A percentile compares a stretch with the other conserved stretches of the same genome.
Evolutionary conservation across 2,888 invertebrate species (phyloP).

Genomic region (Papilio protenor): DNA sequence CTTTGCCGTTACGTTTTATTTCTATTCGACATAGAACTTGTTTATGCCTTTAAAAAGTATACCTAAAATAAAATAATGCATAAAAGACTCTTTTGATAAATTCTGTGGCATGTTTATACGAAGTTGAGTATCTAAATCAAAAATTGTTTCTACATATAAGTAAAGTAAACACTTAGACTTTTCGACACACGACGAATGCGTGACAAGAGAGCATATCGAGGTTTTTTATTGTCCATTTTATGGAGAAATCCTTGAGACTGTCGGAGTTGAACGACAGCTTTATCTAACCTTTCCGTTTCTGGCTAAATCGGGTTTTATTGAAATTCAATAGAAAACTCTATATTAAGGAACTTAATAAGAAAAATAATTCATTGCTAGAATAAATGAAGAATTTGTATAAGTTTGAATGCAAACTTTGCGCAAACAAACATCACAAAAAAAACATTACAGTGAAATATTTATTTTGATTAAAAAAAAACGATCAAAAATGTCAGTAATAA

Average conservation of each 20-base stretch:
- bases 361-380: neutral
- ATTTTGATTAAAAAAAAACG: neutral
- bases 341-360: slow-evolving; percentile 20
- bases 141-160: neutral
- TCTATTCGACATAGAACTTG: neutral
- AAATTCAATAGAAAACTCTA: slow-evolving; percentile 19
- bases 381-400: neutral
- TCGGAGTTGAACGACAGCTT: neutral
- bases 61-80: neutral
- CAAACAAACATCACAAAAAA: neutral
- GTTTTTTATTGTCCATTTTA: slow-evolving; percentile 25
- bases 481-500: neutral
- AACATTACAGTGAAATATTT: neutral
- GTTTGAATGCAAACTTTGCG: neutral
- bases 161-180: slow-evolving; percentile 1
- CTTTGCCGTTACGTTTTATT: neutral
- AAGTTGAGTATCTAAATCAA: neutral
- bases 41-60: neutral
- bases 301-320: slow-evolving; percentile 30
- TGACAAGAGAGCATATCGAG: slow-evolving; percentile 23
- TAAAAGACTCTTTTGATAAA: neutral
- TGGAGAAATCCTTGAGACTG: slow-evolving; percentile 25
- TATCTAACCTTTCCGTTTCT: slow-evolving; percentile 27
- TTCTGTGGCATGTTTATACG: neutral
- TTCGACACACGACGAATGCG: slow-evolving; percentile 6